These are phyloP conservation scores for Netta rufina DNA, from an alignment of 2,797 vertebrate genomes.

Conservation along the genomic window DNA sequence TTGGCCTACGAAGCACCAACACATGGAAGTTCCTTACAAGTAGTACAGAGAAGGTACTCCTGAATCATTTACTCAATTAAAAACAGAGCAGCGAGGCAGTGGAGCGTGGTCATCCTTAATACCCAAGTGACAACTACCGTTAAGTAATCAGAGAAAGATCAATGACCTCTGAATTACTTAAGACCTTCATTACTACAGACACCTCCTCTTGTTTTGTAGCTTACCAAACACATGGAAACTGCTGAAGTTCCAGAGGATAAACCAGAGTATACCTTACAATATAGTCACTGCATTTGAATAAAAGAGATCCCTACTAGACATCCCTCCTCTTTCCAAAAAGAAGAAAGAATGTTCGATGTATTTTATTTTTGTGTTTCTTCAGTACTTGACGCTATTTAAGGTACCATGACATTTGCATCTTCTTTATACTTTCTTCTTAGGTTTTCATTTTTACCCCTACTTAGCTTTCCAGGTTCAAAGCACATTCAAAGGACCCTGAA, in stretches of 20 bases:
- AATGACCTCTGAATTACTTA: not conserved
- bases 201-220: not conserved
- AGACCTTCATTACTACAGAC: not conserved
- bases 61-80: not conserved
- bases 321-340: not conserved
- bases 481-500: not conserved
- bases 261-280: not conserved
- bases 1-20: not conserved
- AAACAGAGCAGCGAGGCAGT: not conserved
- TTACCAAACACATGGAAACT: not conserved
- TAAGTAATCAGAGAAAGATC: not conserved
- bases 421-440: not conserved
- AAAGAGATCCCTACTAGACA: not conserved
- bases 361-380: not conserved
- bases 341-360: accelerated
- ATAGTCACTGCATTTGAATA: not conserved
- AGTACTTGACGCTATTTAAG: not conserved
- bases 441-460: not conserved
- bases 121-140: not conserved
- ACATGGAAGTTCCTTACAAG: not conserved
- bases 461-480: not conserved
- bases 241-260: not conserved
- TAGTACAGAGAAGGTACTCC: not conserved
- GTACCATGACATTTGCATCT: not conserved
- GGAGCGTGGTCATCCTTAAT: not conserved